A percentile compares a stretch with the other conserved stretches of the same genome.
phyloP scores from a whole-genome alignment of 1,140 invertebrate genomes.

The Drosophila sp. region DNA sequence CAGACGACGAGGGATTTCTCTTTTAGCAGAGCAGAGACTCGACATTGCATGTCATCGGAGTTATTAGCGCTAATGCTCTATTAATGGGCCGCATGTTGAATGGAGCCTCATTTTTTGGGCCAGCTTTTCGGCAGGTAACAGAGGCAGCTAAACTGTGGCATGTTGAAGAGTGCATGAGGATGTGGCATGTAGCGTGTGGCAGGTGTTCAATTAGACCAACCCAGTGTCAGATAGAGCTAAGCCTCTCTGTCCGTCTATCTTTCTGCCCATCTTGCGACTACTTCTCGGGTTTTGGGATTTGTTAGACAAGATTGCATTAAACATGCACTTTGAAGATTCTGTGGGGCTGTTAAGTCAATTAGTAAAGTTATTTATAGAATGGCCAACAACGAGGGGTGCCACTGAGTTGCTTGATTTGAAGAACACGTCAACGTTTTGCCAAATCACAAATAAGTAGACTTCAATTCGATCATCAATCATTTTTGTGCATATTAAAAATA shows the following conservation, averaged over 20 bases:
- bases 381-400: neutral
- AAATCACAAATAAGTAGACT: conserved; percentile 11
- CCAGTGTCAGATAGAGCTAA: neutral
- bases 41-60: conserved; percentile 65
- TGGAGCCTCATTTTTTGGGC: neutral
- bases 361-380: neutral
- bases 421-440: conserved; percentile 4
- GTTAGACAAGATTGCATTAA: conserved; percentile 17
- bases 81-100: conserved; percentile 40
- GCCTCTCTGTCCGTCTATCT: neutral
- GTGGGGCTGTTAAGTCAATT: neutral
- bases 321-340: conserved; percentile 20
- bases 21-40: neutral
- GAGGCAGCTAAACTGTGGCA: neutral
- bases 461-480: conserved; percentile 31
- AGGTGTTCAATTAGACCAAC: conserved; percentile 21
- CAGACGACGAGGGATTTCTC: neutral
- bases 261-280: neutral
- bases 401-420: neutral
- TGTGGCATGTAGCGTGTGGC: too few relatives aligned
- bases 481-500: conserved; percentile 20
- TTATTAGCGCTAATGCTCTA: conserved; percentile 63
- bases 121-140: conserved; percentile 3
- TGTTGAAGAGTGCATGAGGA: too few relatives aligned
- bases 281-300: neutral